A percentile compares a stretch with the other conserved stretches of the same genome.
Evolutionary conservation across 2,797 vertebrate species (phyloP).

Genomic region (Pangasius mekongensis): DNA sequence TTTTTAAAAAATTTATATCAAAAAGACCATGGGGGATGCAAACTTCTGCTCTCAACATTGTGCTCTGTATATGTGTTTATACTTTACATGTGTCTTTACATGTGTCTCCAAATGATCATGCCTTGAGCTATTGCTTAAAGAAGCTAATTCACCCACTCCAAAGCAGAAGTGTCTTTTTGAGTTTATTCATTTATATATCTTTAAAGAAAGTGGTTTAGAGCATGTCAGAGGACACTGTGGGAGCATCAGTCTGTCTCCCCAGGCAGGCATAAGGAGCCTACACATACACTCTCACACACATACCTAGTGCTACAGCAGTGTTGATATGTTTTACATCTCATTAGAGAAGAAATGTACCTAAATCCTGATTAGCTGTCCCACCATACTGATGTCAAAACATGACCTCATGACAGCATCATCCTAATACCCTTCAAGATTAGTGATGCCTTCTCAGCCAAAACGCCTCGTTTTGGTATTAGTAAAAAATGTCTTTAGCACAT

Average conservation of each 20-base stretch:
- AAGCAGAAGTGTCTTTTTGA: constrained; percentile 16
- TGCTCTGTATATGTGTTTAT: not conserved
- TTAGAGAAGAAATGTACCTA: constrained; percentile 31
- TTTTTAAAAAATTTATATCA: no score
- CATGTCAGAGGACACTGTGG: constrained; percentile 29
- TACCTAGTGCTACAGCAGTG: constrained; percentile 30
- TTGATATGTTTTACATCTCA: constrained; percentile 19
- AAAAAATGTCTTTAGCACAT: not conserved
- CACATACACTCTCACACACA: constrained; percentile 27
- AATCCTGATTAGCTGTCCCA: constrained; percentile 49
- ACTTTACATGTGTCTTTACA: not conserved
- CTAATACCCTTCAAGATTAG: constrained; percentile 37
- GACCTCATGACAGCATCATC: constrained; percentile 17
- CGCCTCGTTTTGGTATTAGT: not conserved
- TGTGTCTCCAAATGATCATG: not conserved
- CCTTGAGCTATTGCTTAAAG: not conserved
- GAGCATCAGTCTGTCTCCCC: constrained; percentile 53
- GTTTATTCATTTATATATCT: constrained; percentile 46
- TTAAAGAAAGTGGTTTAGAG: constrained; percentile 49
- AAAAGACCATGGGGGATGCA: not conserved
- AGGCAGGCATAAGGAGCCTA: constrained; percentile 41
- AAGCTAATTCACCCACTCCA: not conserved
- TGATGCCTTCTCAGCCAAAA: constrained; percentile 11
- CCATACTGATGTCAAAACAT: constrained; percentile 35
- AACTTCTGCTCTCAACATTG: not conserved